These are phyloP conservation scores for Philhelius pedissequus DNA, from an alignment of 2,888 invertebrate species.

Conservation along the genomic window DNA sequence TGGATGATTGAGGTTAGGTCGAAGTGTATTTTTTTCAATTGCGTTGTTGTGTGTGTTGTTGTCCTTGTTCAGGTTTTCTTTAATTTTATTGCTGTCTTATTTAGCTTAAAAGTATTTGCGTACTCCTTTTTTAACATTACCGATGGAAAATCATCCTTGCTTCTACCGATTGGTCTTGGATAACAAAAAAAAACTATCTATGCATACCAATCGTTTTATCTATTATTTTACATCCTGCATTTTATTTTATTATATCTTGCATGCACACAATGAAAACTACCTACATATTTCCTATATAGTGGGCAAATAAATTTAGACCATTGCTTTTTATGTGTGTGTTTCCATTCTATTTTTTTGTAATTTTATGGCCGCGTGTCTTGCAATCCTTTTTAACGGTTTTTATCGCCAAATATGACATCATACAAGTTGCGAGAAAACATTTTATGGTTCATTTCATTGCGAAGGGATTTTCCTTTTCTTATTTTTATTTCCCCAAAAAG, in stretches of 20 bases:
- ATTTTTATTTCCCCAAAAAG: conserved; percentile 35
- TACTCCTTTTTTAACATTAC: too few relatives aligned
- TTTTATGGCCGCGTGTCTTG: conserved; percentile 31
- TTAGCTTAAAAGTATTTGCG: too few relatives aligned
- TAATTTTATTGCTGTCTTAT: too few relatives aligned
- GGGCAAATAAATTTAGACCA: conserved; percentile 9
- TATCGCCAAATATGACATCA: conserved; percentile 65
- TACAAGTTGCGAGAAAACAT: conserved; percentile 44
- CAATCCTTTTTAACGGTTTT: conserved; percentile 66
- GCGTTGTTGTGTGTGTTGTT: too few relatives aligned
- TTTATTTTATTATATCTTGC: neutral
- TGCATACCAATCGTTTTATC: neutral
- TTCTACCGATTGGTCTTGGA: neutral
- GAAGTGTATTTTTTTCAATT: too few relatives aligned
- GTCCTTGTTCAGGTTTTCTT: too few relatives aligned
- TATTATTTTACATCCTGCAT: neutral
- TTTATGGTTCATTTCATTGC: conserved; percentile 69
- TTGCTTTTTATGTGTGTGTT: neutral
- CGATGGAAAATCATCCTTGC: too few relatives aligned
- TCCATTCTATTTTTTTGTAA: neutral
- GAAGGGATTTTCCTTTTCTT: conserved; percentile 8
- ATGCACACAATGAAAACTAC: neutral
- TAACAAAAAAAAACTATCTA: neutral
- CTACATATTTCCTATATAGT: neutral
- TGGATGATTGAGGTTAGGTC: too few relatives aligned